Percentiles rank a stretch among this genome's conserved stretches.
These are phyloP conservation scores for Epinephelus fuscoguttatus DNA, from an alignment of 2,113 vertebrate species.

Conservation along the genomic window DNA sequence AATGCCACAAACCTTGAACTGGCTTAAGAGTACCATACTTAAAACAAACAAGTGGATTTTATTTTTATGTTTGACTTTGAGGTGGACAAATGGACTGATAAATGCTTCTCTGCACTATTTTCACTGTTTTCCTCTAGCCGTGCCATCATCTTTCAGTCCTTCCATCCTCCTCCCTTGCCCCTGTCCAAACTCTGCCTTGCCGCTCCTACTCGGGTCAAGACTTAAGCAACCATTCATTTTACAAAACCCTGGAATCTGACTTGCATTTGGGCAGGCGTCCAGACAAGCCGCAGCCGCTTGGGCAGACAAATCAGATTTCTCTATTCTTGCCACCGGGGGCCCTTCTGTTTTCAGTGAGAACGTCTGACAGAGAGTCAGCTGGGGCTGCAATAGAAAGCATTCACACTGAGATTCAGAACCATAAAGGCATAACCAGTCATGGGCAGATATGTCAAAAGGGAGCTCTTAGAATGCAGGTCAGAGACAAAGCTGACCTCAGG, in stretches of 20 bases:
- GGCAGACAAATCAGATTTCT: conserved; percentile 60
- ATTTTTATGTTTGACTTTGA: conserved; percentile 35
- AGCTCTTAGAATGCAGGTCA: conserved; percentile 70
- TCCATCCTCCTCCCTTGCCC: not conserved
- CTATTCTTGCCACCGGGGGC: conserved; percentile 34
- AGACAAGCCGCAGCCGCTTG: conserved; percentile 28
- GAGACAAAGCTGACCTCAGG: conserved; percentile 68
- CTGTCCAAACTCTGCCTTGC: conserved; percentile 19
- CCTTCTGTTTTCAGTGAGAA: conserved; percentile 64
- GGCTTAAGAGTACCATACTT: conserved; percentile 7
- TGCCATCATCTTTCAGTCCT: not conserved
- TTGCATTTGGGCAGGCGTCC: conserved; percentile 5
- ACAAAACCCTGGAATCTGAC: conserved; percentile 51
- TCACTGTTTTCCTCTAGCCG: not conserved
- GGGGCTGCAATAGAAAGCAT: conserved; percentile 48
- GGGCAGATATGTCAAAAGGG: conserved; percentile 67
- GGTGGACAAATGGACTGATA: conserved; percentile 23
- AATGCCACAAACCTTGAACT: not conserved
- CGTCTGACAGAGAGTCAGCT: conserved; percentile 62
- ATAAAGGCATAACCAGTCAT: conserved; percentile 56
- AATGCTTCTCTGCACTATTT: not conserved
- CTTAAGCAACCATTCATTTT: conserved; percentile 47
- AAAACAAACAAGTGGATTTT: not conserved
- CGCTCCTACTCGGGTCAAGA: conserved; percentile 9
- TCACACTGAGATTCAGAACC: conserved; percentile 49